These are phyloP conservation scores for Drosophila nebulosa DNA, from an alignment of 1,140 invertebrate genomes.

Conservation along the genomic window DNA sequence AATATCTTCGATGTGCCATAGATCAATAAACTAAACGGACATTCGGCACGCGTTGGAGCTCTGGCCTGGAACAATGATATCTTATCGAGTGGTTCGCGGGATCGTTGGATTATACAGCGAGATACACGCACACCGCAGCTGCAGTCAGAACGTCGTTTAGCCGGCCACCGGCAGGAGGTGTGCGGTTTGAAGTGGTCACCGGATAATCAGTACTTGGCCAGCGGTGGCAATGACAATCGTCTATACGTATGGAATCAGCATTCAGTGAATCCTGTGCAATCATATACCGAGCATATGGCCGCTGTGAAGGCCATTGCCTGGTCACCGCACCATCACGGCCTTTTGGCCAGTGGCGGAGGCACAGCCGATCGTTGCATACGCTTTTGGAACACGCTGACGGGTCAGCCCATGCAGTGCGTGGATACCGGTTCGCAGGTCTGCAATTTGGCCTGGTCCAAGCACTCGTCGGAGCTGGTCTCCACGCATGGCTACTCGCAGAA, in stretches of 20 bases:
- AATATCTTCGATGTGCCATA: slow-evolving; percentile 72
- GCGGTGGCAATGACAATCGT: slow-evolving; percentile 99
- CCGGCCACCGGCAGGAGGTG: slow-evolving; percentile 97
- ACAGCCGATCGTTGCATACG: slow-evolving; percentile 98
- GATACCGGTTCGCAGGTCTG: slow-evolving; percentile 99
- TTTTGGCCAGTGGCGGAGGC: slow-evolving; percentile 98
- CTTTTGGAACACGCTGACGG: slow-evolving; percentile 99
- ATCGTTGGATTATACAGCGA: slow-evolving; percentile 95
- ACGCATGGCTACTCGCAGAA: slow-evolving; percentile 99
- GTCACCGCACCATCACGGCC: slow-evolving; percentile 99
- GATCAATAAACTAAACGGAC: slow-evolving; percentile 94
- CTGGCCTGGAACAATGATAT: slow-evolving; percentile 99
- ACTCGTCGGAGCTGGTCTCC: slow-evolving; percentile 98
- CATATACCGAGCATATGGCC: slow-evolving; percentile 98
- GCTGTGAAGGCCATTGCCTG: slow-evolving; percentile 99
- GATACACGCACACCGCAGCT: slow-evolving; percentile 94
- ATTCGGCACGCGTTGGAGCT: slow-evolving; percentile 95
- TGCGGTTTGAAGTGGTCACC: slow-evolving; percentile 99
- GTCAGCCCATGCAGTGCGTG: slow-evolving; percentile 98
- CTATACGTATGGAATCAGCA: slow-evolving; percentile 98
- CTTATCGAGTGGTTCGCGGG: slow-evolving; percentile 96
- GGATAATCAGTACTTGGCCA: slow-evolving; percentile 98
- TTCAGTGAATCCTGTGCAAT: slow-evolving; percentile 93
- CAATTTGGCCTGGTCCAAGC: slow-evolving; percentile 99
- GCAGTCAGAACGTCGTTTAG: slow-evolving; percentile 89